Evolutionary conservation across 2,888 invertebrate species (phyloP).

Genomic region (Xestia xanthographa): DNA sequence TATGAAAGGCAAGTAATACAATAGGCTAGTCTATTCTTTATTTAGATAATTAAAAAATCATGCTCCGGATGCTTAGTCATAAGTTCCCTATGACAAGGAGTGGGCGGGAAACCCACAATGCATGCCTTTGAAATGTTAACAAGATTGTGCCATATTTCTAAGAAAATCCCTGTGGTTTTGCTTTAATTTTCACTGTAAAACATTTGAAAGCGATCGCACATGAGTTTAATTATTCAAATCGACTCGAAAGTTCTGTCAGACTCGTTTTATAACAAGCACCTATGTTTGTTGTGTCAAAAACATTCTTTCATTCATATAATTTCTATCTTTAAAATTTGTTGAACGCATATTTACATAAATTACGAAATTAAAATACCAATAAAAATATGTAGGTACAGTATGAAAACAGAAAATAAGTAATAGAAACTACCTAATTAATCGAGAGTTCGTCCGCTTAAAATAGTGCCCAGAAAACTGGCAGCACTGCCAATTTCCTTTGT

Average conservation of each 20-base stretch:
- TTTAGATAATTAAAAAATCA: neutral
- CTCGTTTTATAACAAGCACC: neutral
- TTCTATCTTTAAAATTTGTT: neutral
- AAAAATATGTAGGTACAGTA: too few species aligned
- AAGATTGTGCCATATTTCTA: neutral
- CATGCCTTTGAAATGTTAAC: neutral
- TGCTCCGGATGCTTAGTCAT: neutral
- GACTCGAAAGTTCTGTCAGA: neutral
- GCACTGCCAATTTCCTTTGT: too few species aligned
- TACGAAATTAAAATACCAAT: too few species aligned
- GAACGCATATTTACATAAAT: neutral
- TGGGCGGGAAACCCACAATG: neutral
- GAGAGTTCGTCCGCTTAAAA: too few species aligned
- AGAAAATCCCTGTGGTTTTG: neutral
- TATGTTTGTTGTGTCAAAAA: neutral
- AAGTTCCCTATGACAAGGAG: neutral
- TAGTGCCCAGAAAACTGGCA: too few species aligned
- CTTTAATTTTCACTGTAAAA: neutral
- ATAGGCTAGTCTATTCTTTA: neutral
- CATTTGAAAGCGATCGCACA: neutral
- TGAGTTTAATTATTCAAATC: neutral
- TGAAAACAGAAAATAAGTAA: too few species aligned
- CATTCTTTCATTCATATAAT: neutral
- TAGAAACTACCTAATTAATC: too few species aligned
- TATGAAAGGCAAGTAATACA: neutral